Conservation (phyloP, 2,113 vertebrate genomes). For the Phainopepla nitens region DNA sequence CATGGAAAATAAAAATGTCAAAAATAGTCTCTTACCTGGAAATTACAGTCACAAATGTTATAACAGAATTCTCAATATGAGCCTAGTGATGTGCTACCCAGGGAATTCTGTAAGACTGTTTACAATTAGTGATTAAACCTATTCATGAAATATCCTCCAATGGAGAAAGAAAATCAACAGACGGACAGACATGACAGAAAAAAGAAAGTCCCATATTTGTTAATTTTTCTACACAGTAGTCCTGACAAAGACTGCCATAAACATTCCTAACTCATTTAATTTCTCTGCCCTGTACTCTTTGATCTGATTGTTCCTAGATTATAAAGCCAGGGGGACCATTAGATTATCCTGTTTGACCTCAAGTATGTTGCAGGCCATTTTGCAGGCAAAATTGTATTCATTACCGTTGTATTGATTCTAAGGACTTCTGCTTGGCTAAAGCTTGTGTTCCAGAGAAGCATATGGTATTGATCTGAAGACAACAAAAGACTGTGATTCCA, state of each 20-base stretch:
- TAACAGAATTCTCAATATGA: neutral
- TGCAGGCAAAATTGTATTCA: neutral
- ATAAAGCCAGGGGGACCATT: neutral
- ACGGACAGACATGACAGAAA: neutral
- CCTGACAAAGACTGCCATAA: neutral
- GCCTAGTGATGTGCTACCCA: neutral
- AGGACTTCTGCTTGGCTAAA: neutral
- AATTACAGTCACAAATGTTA: neutral
- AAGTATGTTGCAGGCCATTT: neutral
- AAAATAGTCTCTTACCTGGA: neutral
- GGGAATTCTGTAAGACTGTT: neutral
- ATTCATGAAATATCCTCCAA: neutral
- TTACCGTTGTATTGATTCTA: constrained; percentile 19
- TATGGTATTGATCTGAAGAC: constrained; percentile 2
- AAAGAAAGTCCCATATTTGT: neutral
- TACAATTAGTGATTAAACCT: neutral
- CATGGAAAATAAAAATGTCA: neutral
- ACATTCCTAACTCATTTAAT: neutral
- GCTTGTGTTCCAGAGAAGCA: neutral
- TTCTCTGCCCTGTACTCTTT: neutral
- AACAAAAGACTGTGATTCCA: neutral
- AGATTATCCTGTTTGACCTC: neutral
- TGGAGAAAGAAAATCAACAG: neutral
- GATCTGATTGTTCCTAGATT: neutral
- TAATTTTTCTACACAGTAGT: neutral